Base-by-base conservation (phyloP, 2,888 invertebrate genomes). In the Carpatolechia fugitivella region DNA sequence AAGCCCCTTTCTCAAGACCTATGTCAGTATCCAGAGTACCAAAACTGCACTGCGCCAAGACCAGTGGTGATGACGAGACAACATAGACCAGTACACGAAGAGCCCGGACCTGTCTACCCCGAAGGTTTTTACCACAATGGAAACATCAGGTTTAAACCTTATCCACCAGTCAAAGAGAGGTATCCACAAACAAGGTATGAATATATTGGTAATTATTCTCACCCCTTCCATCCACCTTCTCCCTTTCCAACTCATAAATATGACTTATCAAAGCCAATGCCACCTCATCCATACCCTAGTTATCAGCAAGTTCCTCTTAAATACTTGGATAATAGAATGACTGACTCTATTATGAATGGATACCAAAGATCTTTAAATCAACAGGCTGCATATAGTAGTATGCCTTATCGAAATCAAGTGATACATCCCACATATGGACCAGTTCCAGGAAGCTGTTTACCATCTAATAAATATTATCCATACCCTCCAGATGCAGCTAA, bases 161-260 rank as follows among this genome's bases (percentile, higher is more conserved):
- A 90, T 62, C 86, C 87, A 57, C 11, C 44, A 13, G 60, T 78
- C 24, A 91, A 90, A 68, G 89, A 90, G 52, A 74, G 85, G 58
- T 82, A 78, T 66, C 79, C 78, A 54, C 87, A 81, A 59, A 59
- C 80, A 68, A 86, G 90, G 84, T 90, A 89, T 86, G 89, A 90
- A 60, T 89, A 86, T 78, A 67, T 85, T 64, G 67, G 67, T 76
- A 87, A 85, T 72, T 88, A 82, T 70, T 60, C 82, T 57, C 82
- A 76, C 66, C 72, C 82, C 62, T 85, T 82, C 65, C 85, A 86
- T 64, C 78, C 85, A 56, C 78, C 79, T 33, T 70, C 78, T 55
- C 66, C 80, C 41, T 78, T 77, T 62, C 70, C 79, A 33, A 57
- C 81, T 54, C 81, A 82, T 62, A 85, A 85, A 70, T 87, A 82